These are phyloP conservation scores for Platygyra sinensis DNA, from an alignment of 64 coral and sea anemone genomes.

Conservation along the genomic window DNA sequence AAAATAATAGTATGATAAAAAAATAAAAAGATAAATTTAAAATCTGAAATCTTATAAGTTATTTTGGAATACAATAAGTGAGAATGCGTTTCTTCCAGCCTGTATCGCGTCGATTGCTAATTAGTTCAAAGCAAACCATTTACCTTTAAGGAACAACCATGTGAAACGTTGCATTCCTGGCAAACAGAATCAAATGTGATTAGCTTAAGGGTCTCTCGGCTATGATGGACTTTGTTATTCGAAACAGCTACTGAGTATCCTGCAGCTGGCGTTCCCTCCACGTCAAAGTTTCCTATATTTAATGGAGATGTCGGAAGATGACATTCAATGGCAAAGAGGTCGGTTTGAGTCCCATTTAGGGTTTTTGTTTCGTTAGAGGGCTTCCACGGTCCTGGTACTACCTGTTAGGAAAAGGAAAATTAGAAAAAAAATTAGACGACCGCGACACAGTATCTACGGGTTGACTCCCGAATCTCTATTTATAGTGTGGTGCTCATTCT, in stretches of 20 bases:
- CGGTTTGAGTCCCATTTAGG: constrained; percentile 48
- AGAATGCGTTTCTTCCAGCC: no score
- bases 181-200: constrained; percentile 59
- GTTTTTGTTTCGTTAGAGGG: constrained; percentile 28
- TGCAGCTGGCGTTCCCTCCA: constrained; percentile 51
- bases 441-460: no score
- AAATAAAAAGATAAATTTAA: no score
- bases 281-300: constrained; percentile 1
- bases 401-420: constrained; percentile 3
- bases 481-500: no score
- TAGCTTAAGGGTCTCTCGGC: neutral
- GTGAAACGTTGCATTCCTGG: constrained; percentile 18
- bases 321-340: constrained; percentile 58
- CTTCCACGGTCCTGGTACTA: constrained; percentile 36
- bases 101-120: no score
- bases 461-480: no score
- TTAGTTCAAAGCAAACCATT: no score
- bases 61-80: no score
- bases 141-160: constrained; percentile 54
- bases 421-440: no score
- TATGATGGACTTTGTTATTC: constrained; percentile 31
- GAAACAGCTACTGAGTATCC: constrained; percentile 43
- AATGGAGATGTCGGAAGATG: constrained; percentile 52
- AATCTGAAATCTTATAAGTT: no score
- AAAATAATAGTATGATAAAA: no score